Evolutionary conservation across 2,888 invertebrate species (phyloP), one percentile per base, ranked within the genome.

Genomic region (Smittia sp.): DNA sequence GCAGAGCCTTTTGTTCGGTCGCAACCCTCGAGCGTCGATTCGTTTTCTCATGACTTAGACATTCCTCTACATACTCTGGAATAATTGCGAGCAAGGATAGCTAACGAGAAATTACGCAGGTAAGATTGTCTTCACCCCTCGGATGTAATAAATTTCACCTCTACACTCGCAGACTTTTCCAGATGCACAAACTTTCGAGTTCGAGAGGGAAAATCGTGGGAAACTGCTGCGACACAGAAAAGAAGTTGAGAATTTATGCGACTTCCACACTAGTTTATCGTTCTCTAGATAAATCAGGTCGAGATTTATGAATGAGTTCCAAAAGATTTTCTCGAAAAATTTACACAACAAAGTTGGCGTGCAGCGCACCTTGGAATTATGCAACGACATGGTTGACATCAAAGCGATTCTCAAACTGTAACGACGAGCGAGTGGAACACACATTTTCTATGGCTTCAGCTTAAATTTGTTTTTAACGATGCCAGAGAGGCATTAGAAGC

Each of bases 101-200:
- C n/a, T 38, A 58, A 58, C n/a, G 58, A 58, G 22, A 58, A 58
- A 58, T 58, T 58, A 20, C 46, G 22, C 18, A 58, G 58, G 58
- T 58, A 58, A 58, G 46, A 46, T 13, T 15, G 58, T 58, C 58
- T 58, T 58, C 58, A 3, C 58, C 58, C 58, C 58, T 22, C 9
- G 22, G 52, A 58, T 58, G 46, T 15, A 46, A 46, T 46, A 7
- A 46, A 58, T n/a, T 58, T 22, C 13, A 58, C 58, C 9, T 58
- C 58, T 22, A 58, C 58, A 58, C 58, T 58, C 58, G 6, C 9
- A 58, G 58, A 58, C 9, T 20, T 58, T 58, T 46, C 22, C 22
- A 58, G 58, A 58, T 58, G 58, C 58, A 58, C 9, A 58, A 18
- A 58, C 22, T 58, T 58, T 58, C 58, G 18, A 22, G n/a, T 22